A percentile compares a stretch with the other conserved stretches of the same genome.
These are phyloP conservation scores for Drosophila eohydei DNA, from an alignment of 2,888 invertebrate genomes.

Conservation along the genomic window DNA sequence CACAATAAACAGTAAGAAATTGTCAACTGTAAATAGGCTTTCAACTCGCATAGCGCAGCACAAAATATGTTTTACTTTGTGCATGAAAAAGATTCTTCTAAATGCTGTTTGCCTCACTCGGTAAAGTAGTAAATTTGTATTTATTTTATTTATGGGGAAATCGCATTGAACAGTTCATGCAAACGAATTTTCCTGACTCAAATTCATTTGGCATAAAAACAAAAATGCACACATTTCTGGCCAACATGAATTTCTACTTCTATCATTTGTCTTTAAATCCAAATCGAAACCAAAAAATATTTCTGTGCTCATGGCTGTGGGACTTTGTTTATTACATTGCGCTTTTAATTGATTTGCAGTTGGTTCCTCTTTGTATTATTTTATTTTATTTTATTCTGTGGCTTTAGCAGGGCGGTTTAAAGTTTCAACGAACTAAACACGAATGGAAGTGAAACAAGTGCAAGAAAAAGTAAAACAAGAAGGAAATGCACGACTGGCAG, in stretches of 20 bases:
- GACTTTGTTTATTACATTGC: conserved; percentile 24
- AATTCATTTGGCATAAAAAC: neutral
- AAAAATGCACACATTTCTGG: neutral
- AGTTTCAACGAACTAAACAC: neutral
- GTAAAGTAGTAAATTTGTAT: neutral
- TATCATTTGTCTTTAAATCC: conserved; percentile 4
- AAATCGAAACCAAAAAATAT: neutral
- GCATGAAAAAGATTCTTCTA: neutral
- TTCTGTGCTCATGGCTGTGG: neutral
- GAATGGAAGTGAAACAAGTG: neutral
- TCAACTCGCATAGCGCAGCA: neutral
- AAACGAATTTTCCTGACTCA: neutral
- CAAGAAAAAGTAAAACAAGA: neutral
- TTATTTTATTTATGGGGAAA: conserved; percentile 1
- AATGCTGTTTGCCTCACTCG: neutral
- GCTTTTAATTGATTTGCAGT: conserved; percentile 58
- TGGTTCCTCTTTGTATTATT: conserved; percentile 11
- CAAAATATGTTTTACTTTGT: neutral
- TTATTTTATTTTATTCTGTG: conserved; percentile 15
- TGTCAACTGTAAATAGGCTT: neutral
- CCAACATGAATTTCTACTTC: neutral
- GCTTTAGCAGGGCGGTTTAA: neutral
- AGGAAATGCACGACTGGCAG: neutral
- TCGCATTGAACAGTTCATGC: neutral
- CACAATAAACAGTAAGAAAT: neutral